Base-by-base conservation (phyloP, 2,888 invertebrate species). In the Drosophila monieri region DNA sequence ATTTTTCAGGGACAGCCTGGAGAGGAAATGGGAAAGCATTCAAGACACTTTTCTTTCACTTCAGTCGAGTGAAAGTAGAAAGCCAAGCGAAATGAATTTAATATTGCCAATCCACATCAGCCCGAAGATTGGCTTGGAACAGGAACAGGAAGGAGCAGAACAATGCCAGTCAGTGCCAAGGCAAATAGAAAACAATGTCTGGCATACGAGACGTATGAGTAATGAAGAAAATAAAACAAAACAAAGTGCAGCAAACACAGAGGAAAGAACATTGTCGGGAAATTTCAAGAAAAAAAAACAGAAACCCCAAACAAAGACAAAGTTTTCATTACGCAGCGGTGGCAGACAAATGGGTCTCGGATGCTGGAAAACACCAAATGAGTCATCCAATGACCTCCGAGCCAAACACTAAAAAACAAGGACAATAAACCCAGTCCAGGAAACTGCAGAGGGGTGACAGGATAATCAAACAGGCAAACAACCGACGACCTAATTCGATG, bases 301-400 rank as follows among this genome's bases (percentile, higher is more conserved):
- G 60, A 72, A 59, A 60, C 52, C 70, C 78, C 55, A 73, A 65
- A 87, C 83, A 83, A 73, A 85, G 83, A 85, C 68, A 87, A 87
- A 87, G 68, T 87, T 87, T 85, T 83, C 85, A 83, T 83, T 87
- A 81, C 83, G 65, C 85, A 78, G 84, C 56, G 30, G 43, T 43
- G 35, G 1, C n/a, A 62, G 57, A 71, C 57, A 54, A 52, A 43
- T 46, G 37, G 18, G 41, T 41, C 54, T 46, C 37, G 57, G 57
- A 73, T 56, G 55, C 61, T 69, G 72, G 35, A 46, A 52, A 62
- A 43, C 46, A 46, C 49, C 12, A 37, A 65, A 71, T 55, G 69
- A 69, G 51, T 70, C 70, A 59, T 46, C 21, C n/a, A 2, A 30
- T 12, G 44, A n/a, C 8, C 10, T 0, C 23, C 15, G 2, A 8